Evolutionary conservation across 2,888 invertebrate genomes (phyloP), one percentile per base, ranked within the genome.

Genomic region (Xestia xanthographa): DNA sequence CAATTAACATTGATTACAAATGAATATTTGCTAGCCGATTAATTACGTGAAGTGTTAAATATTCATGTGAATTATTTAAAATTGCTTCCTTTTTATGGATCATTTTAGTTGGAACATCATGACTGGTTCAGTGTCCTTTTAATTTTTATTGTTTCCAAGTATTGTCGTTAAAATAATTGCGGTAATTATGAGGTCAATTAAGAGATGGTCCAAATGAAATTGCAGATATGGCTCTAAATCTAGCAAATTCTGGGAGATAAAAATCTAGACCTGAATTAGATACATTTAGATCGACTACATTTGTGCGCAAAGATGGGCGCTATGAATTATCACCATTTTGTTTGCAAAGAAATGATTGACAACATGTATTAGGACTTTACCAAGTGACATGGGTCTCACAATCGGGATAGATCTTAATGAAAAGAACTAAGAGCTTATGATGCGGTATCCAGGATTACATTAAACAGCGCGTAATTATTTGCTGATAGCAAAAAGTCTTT

Each of bases 1-100:
- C 34, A 66, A 53, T 68, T 22, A 29, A 0, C 22, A 45, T 20
- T 53, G 26, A 63, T 34, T 63, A 67, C 12, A 34, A 11, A 79
- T 60, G 56, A 26, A 62, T 62, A 66, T 53, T 70, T 34, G 45
- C 53, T 34, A 17, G 20, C 12, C 60, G 22, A 58, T 63, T 58
- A 26, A 56, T 48, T 83, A 45, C 4, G 29, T 65, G 22, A 26
- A 3, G 3, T 66, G 60, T 69, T 58, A 29, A 60, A 65, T 78
- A 69, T 69, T 66, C 17, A 66, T 58, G 12, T 66, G 50, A 34
- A 65, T 43, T 68, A 66, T 48, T n/a, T 14, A 66, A 38, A 65
- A 75, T 50, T 41, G 11, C 3, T 63, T 34, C 34, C 34, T 34
- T 34, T 34, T 34, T 34, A 34, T 34, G 34, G 34, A 34, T 34